Base-by-base conservation (phyloP, 2,888 invertebrate genomes). In the Athalia rosae region DNA sequence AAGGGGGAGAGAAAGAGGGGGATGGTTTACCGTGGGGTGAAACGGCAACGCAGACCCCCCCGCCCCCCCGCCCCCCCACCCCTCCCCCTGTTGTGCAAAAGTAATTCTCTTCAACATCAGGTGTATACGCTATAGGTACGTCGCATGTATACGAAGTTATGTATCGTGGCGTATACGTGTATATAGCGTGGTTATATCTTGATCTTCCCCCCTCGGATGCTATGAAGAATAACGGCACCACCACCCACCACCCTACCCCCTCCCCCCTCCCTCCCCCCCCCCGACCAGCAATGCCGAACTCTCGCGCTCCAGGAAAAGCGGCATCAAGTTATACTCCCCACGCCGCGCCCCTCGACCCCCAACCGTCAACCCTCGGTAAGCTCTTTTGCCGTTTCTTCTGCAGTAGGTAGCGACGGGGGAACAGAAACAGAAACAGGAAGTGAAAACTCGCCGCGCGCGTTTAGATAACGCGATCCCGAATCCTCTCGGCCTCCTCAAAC, bases 131-230 rank as follows among this genome's bases (percentile, higher is more conserved):
- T 28, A 2, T 28, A 28, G 28, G 28, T 28, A 28, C 0, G 28
- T 28, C n/a, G n/a, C n/a, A n/a, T n/a, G n/a, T n/a, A 2, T 28
- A 28, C 28, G 28, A 28, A 28, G 28, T 28, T 28, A 28, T 9
- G 53, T 7, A n/a, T 9, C 7, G 53, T 7, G n/a, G 53, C 53
- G 53, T 53, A n/a, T 28, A 28, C n/a, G n/a, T 28, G 28, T 28
- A 28, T 28, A 28, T 28, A 28, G 71, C 83, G 83, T 83, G 86
- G 87, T 87, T 87, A 86, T 87, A 88, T 88, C 87, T 88, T 85
- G 86, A 87, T 88, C 86, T 85, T 82, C 66, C 64, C 28, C 28
- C 64, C 73, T 48, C 79, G 48, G 74, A 59, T 71, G 74, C 74
- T 74, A 74, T 74, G 74, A 74, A 74, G 74, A 74, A 74, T 74